Conservation (phyloP, 2,888 invertebrate species). For the Emmelina monodactyla region DNA sequence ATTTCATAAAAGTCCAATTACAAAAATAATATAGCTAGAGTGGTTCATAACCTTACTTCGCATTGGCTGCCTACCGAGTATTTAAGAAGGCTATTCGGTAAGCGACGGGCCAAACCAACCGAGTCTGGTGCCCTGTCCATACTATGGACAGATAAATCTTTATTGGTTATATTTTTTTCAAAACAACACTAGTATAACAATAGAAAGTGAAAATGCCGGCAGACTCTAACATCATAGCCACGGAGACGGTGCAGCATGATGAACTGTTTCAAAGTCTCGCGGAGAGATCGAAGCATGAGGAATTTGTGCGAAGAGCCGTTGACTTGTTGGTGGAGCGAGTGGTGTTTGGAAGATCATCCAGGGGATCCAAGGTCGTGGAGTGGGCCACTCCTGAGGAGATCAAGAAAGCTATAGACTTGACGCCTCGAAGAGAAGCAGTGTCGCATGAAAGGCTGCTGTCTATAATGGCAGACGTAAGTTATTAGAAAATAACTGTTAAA, state of each 20-base stretch:
- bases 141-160: conserved; percentile 18
- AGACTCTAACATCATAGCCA: conserved; percentile 48
- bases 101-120: conserved; percentile 39
- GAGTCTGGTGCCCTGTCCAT: conserved; percentile 43
- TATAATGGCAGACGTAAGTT: conserved; percentile 74
- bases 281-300: conserved; percentile 70
- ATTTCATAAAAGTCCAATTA: no score
- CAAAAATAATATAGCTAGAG: no score
- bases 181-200: neutral
- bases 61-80: conserved; percentile 37
- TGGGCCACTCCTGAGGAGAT: conserved; percentile 82
- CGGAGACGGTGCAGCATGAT: conserved; percentile 33
- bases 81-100: conserved; percentile 51
- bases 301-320: conserved; percentile 74
- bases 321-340: conserved; percentile 78
- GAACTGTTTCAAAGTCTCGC: conserved; percentile 68
- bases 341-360: conserved; percentile 76
- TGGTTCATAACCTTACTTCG: conserved; percentile 47
- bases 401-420: conserved; percentile 71
- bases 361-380: conserved; percentile 78
- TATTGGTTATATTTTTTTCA: conserved; percentile 17
- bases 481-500: no score
- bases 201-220: conserved; percentile 43
- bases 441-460: conserved; percentile 73
- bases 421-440: conserved; percentile 64